Evolutionary conservation across 2,888 invertebrate genomes (phyloP).

Genomic region (Leucophenga maculata): DNA sequence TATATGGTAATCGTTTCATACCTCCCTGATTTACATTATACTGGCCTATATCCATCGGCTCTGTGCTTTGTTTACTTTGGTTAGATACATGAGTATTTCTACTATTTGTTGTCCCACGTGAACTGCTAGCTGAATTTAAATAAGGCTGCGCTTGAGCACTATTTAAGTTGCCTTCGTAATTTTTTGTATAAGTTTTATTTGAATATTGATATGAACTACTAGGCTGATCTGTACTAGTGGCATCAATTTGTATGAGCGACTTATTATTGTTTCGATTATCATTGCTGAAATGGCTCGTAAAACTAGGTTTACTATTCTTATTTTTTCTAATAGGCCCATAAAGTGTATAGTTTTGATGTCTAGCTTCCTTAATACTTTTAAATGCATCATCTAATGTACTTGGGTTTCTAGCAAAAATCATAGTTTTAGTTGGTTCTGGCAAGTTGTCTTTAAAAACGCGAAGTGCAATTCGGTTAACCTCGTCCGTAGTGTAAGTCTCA

Average conservation of each 20-base stretch:
- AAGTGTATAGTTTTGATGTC: conserved; percentile 28
- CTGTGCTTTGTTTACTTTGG: too few relatives aligned
- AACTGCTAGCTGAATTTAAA: too few relatives aligned
- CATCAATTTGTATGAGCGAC: background rate
- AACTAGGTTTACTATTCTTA: conserved; percentile 13
- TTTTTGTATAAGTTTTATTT: too few relatives aligned
- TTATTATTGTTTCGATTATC: conserved; percentile 21
- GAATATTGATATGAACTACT: too few relatives aligned
- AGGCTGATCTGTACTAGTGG: background rate
- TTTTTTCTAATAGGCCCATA: conserved; percentile 6
- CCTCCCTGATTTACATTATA: background rate
- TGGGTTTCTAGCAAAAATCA: conserved; percentile 30
- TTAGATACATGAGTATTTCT: background rate
- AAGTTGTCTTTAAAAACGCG: conserved; percentile 25
- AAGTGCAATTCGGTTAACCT: conserved; percentile 15
- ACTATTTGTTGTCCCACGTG: background rate
- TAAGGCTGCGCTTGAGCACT: too few relatives aligned
- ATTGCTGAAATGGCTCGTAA: conserved; percentile 25
- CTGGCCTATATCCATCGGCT: background rate
- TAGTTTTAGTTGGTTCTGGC: conserved; percentile 29
- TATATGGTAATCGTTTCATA: conserved; percentile 17
- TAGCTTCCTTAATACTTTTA: conserved; percentile 30
- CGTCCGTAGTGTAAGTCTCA: background rate
- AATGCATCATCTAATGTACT: conserved; percentile 27
- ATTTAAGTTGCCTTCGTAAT: too few relatives aligned